Conservation (phyloP, 2,888 invertebrate genomes). For the Drosophila demipolita region DNA sequence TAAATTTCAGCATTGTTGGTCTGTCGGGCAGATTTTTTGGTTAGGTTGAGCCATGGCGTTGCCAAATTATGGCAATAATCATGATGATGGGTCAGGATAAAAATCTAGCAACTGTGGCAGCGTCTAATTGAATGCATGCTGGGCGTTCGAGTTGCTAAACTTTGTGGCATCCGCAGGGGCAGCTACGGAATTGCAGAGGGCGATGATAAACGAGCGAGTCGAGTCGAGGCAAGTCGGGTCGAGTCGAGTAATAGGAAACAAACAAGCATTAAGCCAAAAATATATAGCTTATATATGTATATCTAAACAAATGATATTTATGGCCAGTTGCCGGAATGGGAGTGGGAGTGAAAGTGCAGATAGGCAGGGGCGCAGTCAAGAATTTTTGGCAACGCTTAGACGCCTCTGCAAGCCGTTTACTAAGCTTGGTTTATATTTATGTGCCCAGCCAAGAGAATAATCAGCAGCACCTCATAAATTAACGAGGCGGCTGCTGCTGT, state of each 20-base stretch:
- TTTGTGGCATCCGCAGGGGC: constrained; percentile 44
- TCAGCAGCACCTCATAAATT: constrained; percentile 79
- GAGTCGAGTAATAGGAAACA: constrained; percentile 63
- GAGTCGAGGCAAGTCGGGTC: constrained; percentile 25
- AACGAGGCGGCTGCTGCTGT: constrained; percentile 16
- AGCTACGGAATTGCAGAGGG: constrained; percentile 40
- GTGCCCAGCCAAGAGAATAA: constrained; percentile 61
- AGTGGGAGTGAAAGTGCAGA: constrained; percentile 10
- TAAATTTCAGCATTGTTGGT: not conserved
- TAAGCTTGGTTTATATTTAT: constrained; percentile 61
- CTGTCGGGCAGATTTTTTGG: not conserved
- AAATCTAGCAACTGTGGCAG: constrained; percentile 51
- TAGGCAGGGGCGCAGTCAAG: constrained; percentile 15
- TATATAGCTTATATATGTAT: constrained; percentile 33
- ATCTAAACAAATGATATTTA: constrained; percentile 76
- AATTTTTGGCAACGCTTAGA: constrained; percentile 61
- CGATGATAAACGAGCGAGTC: constrained; percentile 70
- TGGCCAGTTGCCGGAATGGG: constrained; percentile 39
- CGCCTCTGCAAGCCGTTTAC: constrained; percentile 29
- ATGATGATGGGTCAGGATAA: constrained; percentile 51
- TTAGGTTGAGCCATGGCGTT: constrained; percentile 17
- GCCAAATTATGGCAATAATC: constrained; percentile 55
- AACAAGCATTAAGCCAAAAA: constrained; percentile 72
- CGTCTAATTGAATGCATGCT: constrained; percentile 74
- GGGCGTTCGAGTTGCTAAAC: constrained; percentile 47